A percentile compares a stretch with the other conserved stretches of the same genome.
These are phyloP conservation scores for Ardeotis arabs DNA, from an alignment of 2,113 vertebrate species.

Conservation along the genomic window DNA sequence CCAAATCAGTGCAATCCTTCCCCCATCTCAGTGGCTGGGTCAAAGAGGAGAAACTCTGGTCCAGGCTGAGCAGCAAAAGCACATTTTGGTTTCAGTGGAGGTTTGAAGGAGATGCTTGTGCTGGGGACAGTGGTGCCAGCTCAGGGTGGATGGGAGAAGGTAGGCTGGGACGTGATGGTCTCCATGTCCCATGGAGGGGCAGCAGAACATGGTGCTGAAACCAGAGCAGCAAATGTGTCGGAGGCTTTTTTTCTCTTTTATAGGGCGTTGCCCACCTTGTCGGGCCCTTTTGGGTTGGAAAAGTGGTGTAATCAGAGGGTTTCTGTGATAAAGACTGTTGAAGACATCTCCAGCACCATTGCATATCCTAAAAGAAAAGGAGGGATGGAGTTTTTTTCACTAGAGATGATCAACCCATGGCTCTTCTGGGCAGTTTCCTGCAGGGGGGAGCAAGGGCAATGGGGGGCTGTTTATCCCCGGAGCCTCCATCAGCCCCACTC, in stretches of 20 bases:
- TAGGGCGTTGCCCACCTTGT: not conserved
- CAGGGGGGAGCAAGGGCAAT: not conserved
- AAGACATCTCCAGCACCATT: not conserved
- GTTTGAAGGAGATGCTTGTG: not conserved
- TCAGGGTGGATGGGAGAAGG: not conserved
- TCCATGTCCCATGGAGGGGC: fast-evolving
- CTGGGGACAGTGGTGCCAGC: not conserved
- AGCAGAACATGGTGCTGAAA: not conserved
- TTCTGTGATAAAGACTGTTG: not conserved
- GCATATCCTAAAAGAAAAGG: not conserved
- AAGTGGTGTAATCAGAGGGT: not conserved
- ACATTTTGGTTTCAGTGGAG: not conserved
- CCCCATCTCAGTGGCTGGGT: not conserved
- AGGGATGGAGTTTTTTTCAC: not conserved
- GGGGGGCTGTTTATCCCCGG: not conserved
- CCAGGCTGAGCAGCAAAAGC: not conserved
- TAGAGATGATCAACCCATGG: not conserved
- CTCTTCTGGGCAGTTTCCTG: not conserved
- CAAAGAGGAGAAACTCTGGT: not conserved
- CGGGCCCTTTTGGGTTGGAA: not conserved
- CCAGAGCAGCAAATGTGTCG: fast-evolving
- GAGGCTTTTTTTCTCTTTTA: not conserved
- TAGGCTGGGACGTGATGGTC: not conserved
- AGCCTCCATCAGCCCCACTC: not conserved
- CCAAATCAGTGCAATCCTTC: not conserved